Evolutionary conservation across 2,113 vertebrate species (phyloP).

Genomic region (Callipepla squamata): DNA sequence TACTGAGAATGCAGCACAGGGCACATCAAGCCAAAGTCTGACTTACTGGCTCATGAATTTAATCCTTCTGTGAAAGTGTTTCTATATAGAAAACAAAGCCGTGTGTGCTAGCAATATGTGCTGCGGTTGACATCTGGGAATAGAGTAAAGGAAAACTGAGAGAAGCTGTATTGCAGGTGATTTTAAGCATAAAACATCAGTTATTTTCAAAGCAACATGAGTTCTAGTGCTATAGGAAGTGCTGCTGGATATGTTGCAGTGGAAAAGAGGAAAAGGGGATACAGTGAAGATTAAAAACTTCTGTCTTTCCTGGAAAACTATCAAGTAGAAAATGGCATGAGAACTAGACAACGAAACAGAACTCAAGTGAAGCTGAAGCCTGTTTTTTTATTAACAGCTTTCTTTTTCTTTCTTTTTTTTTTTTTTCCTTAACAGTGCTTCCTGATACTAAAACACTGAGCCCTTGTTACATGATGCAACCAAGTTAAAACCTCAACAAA

Average conservation of each 20-base stretch:
- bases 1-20: background rate
- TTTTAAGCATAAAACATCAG: background rate
- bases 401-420: background rate
- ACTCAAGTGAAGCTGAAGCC: background rate
- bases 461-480: background rate
- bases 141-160: background rate
- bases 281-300: background rate
- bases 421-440: background rate
- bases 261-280: background rate
- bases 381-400: background rate
- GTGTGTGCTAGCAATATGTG: background rate
- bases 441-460: background rate
- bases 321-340: background rate
- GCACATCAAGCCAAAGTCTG: constrained; percentile 37
- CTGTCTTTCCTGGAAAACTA: background rate
- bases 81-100: background rate
- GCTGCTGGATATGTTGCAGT: background rate
- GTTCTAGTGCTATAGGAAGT: background rate
- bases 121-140: background rate
- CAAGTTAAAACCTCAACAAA: background rate
- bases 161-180: background rate
- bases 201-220: background rate
- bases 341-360: background rate
- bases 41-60: background rate
- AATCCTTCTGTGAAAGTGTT: constrained; percentile 27